Conservation (phyloP, 2,797 vertebrate genomes). For the Pangasius krempfi region DNA sequence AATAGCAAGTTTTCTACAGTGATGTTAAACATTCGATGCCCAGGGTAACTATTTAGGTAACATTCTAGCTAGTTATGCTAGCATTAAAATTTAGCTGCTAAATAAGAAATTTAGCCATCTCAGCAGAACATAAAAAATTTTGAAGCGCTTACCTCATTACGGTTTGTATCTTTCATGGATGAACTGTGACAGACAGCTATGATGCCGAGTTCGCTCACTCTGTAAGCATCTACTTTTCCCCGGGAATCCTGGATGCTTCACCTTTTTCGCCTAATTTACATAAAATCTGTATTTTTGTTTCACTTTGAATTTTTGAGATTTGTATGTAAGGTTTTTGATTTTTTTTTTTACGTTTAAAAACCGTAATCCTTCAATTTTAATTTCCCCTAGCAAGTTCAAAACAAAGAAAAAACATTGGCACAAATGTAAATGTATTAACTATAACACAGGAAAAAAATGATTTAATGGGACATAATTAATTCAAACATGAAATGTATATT, state of each 20-base stretch:
- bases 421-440: neutral
- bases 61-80: neutral
- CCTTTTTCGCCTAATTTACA: neutral
- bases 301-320: no score
- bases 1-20: neutral
- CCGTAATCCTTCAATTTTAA: neutral
- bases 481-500: no score
- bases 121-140: neutral
- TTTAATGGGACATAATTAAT: no score
- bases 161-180: no score
- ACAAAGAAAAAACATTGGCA: neutral
- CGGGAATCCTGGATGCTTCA: neutral
- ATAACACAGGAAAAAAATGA: neutral
- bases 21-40: neutral
- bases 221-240: no score
- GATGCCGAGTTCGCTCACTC: no score
- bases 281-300: no score
- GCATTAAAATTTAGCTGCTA: neutral
- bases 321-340: neutral
- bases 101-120: neutral
- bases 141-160: no score
- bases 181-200: no score
- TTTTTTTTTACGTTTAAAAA: neutral
- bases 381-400: neutral
- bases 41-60: neutral